Conservation (phyloP, 2,888 invertebrate genomes). For the Torymus tubicola region DNA sequence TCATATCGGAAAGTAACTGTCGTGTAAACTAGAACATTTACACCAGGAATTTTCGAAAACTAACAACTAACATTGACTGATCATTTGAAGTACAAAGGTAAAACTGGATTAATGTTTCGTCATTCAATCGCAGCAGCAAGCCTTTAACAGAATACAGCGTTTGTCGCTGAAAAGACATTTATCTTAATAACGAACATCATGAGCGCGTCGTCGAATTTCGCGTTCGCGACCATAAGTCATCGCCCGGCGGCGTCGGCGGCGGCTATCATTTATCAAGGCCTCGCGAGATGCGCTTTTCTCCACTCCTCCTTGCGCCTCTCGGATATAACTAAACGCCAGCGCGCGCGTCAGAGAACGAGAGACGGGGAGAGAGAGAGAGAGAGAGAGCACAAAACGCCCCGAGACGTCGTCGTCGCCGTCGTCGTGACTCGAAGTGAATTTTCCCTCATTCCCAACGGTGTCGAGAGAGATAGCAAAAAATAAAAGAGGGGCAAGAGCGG, state of each 20-base stretch:
- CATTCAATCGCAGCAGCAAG: no score
- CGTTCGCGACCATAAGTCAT: slow-evolving; percentile 30
- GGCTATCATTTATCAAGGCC: slow-evolving; percentile 40
- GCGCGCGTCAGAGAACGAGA: not conserved
- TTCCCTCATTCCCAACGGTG: not conserved
- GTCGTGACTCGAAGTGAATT: slow-evolving; percentile 17
- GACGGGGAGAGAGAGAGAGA: not conserved
- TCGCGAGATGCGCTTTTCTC: not conserved
- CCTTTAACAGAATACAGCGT: not conserved
- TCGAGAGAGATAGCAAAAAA: not conserved
- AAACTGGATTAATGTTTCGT: no score
- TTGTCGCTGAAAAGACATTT: not conserved
- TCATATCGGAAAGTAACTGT: no score
- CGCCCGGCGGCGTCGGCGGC: slow-evolving; percentile 17
- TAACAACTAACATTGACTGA: no score
- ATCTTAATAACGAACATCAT: slow-evolving; percentile 9
- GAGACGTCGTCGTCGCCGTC: no score
- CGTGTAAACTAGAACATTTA: no score
- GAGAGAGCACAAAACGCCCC: no score
- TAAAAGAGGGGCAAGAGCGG: not conserved
- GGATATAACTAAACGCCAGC: not conserved
- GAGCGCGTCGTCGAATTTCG: slow-evolving; percentile 4
- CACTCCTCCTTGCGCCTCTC: no score
- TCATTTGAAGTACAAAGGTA: no score
- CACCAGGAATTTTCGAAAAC: no score